phyloP scores from a whole-genome alignment of 2,888 invertebrate genomes.

The Conomelus anceps region DNA sequence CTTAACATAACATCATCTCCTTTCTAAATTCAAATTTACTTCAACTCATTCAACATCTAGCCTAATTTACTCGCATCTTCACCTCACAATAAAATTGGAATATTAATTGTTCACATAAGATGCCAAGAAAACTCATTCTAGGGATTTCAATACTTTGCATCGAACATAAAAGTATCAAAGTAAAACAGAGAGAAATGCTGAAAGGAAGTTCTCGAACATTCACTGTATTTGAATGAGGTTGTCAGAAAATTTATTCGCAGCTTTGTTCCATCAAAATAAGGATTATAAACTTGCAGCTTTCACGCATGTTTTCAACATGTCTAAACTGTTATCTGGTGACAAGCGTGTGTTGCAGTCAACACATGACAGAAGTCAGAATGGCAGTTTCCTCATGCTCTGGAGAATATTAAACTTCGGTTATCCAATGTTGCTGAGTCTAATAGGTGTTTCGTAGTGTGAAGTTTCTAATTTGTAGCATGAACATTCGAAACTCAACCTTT shows the following conservation, averaged over 20 bases:
- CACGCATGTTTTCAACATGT: not conserved
- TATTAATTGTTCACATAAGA: no score
- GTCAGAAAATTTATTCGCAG: not conserved
- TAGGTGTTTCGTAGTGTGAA: not conserved
- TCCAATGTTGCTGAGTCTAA: not conserved
- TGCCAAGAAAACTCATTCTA: no score
- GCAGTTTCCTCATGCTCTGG: not conserved
- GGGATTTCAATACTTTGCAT: no score
- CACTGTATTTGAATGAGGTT: not conserved
- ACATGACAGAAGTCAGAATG: not conserved
- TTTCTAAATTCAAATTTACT: no score
- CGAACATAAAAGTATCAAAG: no score
- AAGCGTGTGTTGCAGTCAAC: not conserved
- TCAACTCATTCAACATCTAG: no score
- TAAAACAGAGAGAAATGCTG: not conserved
- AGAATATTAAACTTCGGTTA: not conserved
- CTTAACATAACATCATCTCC: no score
- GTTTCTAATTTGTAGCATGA: not conserved
- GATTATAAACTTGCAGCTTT: not conserved
- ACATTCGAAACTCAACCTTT: no score
- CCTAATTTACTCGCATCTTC: no score
- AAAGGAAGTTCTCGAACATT: not conserved
- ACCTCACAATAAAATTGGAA: no score
- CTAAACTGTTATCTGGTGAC: not conserved
- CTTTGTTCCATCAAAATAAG: not conserved